Percentiles rank a stretch among this genome's conserved stretches.
phyloP scores from a whole-genome alignment of 2,113 vertebrate species.

The Physeter macrocephalus region DNA sequence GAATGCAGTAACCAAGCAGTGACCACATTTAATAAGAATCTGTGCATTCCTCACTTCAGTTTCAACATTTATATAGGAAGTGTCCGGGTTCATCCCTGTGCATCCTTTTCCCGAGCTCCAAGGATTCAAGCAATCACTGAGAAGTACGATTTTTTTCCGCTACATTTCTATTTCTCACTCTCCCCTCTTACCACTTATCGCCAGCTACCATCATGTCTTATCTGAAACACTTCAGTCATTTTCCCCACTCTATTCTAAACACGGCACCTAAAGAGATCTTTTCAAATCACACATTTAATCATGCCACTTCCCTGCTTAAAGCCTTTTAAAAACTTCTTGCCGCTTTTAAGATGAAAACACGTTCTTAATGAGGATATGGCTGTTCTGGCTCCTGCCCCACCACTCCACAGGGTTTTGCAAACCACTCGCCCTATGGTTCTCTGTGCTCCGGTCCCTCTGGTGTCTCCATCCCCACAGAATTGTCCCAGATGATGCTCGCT shows the following conservation, averaged over 20 bases:
- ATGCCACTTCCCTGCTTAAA: neutral
- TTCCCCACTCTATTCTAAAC: neutral
- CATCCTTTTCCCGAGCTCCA: neutral
- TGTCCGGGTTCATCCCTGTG: accelerated
- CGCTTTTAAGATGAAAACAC: neutral
- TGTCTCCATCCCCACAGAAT: accelerated
- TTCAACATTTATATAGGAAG: neutral
- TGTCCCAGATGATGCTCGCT: accelerated
- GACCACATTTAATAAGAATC: neutral
- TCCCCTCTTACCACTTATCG: neutral
- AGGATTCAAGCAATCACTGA: neutral
- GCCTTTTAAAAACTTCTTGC: neutral
- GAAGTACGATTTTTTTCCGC: neutral
- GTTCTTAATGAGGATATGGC: neutral
- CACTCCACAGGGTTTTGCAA: neutral
- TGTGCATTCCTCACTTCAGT: neutral
- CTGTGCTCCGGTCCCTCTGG: neutral
- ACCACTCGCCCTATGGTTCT: accelerated
- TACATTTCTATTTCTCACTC: neutral
- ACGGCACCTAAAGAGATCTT: neutral
- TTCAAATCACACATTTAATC: neutral
- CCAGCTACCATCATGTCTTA: neutral
- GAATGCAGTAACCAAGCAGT: neutral
- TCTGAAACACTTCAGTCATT: neutral
- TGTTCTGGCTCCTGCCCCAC: neutral